Evolutionary conservation across 1,140 invertebrate species (phyloP).

Genomic region (Apolygus lucorum): DNA sequence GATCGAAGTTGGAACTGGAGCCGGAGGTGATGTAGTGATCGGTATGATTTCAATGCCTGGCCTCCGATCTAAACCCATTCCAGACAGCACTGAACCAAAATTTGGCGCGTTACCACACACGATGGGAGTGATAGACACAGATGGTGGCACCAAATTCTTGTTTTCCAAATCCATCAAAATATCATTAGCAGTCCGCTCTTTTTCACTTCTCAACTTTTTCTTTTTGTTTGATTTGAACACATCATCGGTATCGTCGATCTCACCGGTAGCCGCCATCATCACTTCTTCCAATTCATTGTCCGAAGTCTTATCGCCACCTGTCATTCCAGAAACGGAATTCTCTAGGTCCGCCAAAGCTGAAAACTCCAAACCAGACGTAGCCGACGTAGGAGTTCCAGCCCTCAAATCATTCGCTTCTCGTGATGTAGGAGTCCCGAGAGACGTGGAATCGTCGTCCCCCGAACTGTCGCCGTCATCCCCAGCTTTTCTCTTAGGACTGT

Average conservation of each 20-base stretch:
- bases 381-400: constrained; percentile 41
- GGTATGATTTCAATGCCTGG: constrained; percentile 75
- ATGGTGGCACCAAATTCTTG: constrained; percentile 50
- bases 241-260: constrained; percentile 48
- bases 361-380: constrained; percentile 50
- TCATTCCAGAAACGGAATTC: constrained; percentile 29
- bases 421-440: constrained; percentile 45
- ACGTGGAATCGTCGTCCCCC: constrained; percentile 45
- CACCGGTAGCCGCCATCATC: constrained; percentile 46
- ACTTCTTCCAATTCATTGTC: constrained; percentile 52
- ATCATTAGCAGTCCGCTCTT: constrained; percentile 42
- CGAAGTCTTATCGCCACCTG: constrained; percentile 44
- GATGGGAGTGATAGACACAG: constrained; percentile 71
- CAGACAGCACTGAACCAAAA: constrained; percentile 53
- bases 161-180: constrained; percentile 39
- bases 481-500: constrained; percentile 18
- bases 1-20: constrained; percentile 62
- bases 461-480: constrained; percentile 17
- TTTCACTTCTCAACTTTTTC: constrained; percentile 41
- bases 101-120: constrained; percentile 42
- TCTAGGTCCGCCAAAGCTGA: constrained; percentile 50
- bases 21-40: constrained; percentile 49
- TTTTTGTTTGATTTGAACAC: constrained; percentile 45
- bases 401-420: constrained; percentile 11
- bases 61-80: constrained; percentile 53